Conservation (phyloP, 1,140 invertebrate species). For the Brachionus rubens region DNA sequence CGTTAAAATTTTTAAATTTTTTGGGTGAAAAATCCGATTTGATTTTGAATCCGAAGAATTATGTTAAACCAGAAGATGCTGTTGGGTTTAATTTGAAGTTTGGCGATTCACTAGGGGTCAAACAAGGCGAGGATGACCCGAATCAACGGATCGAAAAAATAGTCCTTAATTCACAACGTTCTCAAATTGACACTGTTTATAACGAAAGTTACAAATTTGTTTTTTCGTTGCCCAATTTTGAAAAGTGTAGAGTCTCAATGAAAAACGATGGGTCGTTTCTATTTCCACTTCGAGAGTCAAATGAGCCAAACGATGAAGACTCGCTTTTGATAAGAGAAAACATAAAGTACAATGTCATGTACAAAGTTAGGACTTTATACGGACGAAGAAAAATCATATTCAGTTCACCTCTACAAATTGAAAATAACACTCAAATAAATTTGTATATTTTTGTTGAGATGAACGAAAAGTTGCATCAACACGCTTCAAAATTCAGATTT, state of each 20-base stretch:
- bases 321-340: not conserved
- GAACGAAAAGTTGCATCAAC: not conserved
- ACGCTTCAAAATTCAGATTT: not conserved
- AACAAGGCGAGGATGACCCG: not conserved
- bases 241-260: conserved; percentile 23
- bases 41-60: not conserved
- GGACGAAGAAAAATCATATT: conserved; percentile 17
- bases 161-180: conserved; percentile 28
- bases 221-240: not conserved
- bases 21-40: conserved; percentile 35
- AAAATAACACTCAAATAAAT: conserved; percentile 37
- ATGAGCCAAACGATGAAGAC: not conserved
- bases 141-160: conserved; percentile 5
- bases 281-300: not conserved
- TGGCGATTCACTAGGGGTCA: not conserved
- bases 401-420: conserved; percentile 41
- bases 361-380: conserved; percentile 38
- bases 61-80: conserved; percentile 4
- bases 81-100: conserved; percentile 8
- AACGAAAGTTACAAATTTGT: conserved; percentile 40
- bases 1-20: conserved; percentile 45
- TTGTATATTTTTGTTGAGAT: conserved; percentile 1
- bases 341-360: conserved; percentile 37
- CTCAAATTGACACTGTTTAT: conserved; percentile 18
- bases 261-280: conserved; percentile 44